These are phyloP conservation scores for Diabrotica undecimpunctata DNA, from an alignment of 1,140 invertebrate genomes.

Conservation along the genomic window DNA sequence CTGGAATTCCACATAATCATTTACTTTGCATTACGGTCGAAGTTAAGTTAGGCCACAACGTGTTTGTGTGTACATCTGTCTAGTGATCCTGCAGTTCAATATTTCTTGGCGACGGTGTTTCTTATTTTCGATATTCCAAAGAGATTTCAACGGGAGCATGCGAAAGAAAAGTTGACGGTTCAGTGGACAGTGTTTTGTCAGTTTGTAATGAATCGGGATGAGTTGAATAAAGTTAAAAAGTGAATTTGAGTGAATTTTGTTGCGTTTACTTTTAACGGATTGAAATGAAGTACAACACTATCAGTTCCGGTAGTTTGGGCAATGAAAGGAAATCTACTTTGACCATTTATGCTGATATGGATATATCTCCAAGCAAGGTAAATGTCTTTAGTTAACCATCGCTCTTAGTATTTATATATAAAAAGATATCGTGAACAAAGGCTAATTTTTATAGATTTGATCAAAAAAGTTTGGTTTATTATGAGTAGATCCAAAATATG, in stretches of 20 bases:
- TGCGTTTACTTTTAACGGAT: background rate
- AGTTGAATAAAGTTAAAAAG: slow-evolving; percentile 1
- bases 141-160: background rate
- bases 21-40: slow-evolving; percentile 7
- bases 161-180: background rate
- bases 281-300: slow-evolving; percentile 54
- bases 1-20: slow-evolving; percentile 19
- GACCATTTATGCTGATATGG: slow-evolving; percentile 51
- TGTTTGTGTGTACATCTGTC: background rate
- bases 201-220: background rate
- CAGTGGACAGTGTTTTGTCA: background rate
- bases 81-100: background rate
- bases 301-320: slow-evolving; percentile 50
- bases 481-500: no score
- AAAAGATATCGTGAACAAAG: no score
- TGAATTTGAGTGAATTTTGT: background rate
- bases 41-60: background rate
- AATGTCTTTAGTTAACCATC: slow-evolving; percentile 8
- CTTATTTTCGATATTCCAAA: background rate
- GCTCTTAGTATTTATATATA: no score
- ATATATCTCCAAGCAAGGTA: slow-evolving; percentile 42
- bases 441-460: no score
- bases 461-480: no score
- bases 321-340: slow-evolving; percentile 55
- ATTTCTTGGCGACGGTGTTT: slow-evolving; percentile 4